Conservation (phyloP, 2,797 vertebrate species). For the Mallotus villosus region DNA sequence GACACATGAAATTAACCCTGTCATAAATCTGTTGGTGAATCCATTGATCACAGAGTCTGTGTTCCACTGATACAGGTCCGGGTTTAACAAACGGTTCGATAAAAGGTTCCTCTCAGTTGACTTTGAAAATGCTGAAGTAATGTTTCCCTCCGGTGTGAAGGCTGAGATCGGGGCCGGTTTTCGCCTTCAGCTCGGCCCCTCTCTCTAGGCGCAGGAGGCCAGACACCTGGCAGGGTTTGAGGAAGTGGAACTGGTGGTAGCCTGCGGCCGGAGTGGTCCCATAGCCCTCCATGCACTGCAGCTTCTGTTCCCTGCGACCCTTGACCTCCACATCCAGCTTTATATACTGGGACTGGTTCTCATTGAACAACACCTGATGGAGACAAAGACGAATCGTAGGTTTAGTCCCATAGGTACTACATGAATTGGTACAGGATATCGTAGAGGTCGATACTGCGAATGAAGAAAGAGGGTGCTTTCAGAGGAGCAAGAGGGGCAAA, state of each 20-base stretch:
- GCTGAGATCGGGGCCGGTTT: slow-evolving; percentile 68
- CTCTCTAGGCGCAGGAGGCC: slow-evolving; percentile 82
- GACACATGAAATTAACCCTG: not conserved
- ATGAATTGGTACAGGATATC: no score
- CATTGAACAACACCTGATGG: slow-evolving; percentile 86
- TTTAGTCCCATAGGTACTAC: no score
- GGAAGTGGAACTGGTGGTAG: slow-evolving; percentile 79
- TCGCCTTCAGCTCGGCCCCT: slow-evolving; percentile 76
- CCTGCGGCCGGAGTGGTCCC: slow-evolving; percentile 82
- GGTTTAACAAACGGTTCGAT: not conserved
- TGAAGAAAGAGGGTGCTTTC: not conserved
- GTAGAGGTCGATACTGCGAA: not conserved
- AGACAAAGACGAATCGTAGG: not conserved
- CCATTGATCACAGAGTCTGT: not conserved
- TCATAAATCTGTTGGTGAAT: not conserved
- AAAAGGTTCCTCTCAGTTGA: slow-evolving; percentile 70
- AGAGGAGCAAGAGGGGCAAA: not conserved
- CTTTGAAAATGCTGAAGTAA: slow-evolving; percentile 90
- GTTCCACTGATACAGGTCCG: not conserved
- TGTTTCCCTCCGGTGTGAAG: slow-evolving; percentile 76
- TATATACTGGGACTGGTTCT: slow-evolving; percentile 86
- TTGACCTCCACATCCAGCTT: slow-evolving; percentile 84
- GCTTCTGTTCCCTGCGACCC: slow-evolving; percentile 63
- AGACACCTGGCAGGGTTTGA: slow-evolving; percentile 88
- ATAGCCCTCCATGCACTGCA: slow-evolving; percentile 89